phyloP scores from a whole-genome alignment of 2,113 vertebrate species.

The Cochlearius cochlearius region DNA sequence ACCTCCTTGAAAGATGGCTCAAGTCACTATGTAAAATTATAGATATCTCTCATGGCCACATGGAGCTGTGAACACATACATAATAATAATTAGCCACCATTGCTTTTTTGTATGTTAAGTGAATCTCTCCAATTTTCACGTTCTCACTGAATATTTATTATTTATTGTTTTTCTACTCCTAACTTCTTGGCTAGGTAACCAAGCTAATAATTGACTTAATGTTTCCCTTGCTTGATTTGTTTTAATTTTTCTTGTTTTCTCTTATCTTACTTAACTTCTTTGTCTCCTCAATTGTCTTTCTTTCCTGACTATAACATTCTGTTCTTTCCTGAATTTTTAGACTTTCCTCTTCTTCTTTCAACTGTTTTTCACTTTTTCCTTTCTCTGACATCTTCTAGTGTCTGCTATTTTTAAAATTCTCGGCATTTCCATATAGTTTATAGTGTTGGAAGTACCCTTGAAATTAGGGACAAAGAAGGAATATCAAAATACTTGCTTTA shows the following conservation, averaged over 20 bases:
- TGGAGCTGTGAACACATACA: background rate
- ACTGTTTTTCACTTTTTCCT: background rate
- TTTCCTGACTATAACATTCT: background rate
- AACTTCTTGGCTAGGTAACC: background rate
- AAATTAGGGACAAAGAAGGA: background rate
- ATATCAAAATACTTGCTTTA: background rate
- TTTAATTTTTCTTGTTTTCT: background rate
- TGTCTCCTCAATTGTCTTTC: background rate
- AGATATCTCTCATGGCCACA: background rate
- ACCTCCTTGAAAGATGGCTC: background rate
- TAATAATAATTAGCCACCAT: background rate
- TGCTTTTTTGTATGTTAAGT: background rate
- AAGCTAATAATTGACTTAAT: background rate
- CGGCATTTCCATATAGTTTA: background rate
- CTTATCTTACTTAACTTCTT: background rate
- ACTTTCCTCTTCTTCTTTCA: background rate
- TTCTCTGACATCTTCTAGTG: background rate
- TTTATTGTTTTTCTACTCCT: background rate
- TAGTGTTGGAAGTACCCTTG: background rate
- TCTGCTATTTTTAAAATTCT: background rate
- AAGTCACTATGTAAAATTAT: background rate
- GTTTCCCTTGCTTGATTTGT: background rate
- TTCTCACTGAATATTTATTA: background rate
- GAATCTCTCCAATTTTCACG: background rate
- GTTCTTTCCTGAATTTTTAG: background rate